phyloP scores from a whole-genome alignment of 2,797 vertebrate genomes.

The Gymnothorax javanicus region DNA sequence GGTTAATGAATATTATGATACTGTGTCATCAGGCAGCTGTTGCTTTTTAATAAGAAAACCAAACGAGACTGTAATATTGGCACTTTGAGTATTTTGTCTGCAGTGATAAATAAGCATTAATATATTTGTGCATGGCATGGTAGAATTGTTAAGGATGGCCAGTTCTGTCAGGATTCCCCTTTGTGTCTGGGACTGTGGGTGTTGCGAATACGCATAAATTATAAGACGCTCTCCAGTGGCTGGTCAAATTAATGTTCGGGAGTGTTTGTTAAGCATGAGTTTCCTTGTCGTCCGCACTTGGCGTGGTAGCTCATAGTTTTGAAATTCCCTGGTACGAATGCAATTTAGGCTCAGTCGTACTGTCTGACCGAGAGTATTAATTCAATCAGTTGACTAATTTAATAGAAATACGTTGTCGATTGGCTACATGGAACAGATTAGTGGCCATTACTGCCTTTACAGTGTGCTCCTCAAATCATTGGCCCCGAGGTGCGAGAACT shows the following conservation, averaged over 20 bases:
- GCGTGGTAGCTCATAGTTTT: neutral
- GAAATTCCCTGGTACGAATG: neutral
- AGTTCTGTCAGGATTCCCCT: neutral
- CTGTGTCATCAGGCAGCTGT: neutral
- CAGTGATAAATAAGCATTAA: neutral
- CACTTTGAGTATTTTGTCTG: neutral
- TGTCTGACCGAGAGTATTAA: too few species aligned
- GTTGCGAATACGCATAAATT: neutral
- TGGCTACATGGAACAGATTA: neutral
- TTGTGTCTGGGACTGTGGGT: conserved; percentile 7
- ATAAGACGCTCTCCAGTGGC: neutral
- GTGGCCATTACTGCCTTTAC: neutral
- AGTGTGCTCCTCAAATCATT: too few species aligned
- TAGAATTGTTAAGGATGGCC: neutral
- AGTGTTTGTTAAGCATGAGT: neutral
- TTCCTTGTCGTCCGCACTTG: neutral
- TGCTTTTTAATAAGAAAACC: neutral
- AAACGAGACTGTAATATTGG: neutral
- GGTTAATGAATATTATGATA: neutral
- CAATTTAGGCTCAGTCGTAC: neutral
- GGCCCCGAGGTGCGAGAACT: too few species aligned
- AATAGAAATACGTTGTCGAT: neutral
- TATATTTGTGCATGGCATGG: neutral
- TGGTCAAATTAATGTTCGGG: neutral
- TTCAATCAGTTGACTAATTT: too few species aligned